Conservation (phyloP, 2,888 invertebrate genomes). For the Barypeithes pellucidus region DNA sequence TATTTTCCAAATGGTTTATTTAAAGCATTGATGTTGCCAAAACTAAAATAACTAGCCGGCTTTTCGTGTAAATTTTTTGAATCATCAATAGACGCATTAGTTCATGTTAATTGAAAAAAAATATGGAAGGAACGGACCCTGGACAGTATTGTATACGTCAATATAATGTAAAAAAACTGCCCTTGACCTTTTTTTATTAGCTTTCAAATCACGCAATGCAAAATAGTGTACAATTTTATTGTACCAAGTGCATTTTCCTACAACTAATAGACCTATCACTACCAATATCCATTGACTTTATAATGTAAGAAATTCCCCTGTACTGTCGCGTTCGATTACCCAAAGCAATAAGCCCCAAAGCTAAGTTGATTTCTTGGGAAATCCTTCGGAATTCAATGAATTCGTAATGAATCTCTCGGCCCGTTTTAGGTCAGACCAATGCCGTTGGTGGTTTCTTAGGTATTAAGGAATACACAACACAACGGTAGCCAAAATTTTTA, state of each 20-base stretch:
- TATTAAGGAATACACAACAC: not conserved
- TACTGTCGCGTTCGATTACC: constrained; percentile 7
- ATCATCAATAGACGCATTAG: not conserved
- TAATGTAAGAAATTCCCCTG: constrained; percentile 1
- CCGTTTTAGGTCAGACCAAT: constrained; percentile 6
- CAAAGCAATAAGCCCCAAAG: not conserved
- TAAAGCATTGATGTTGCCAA: not conserved
- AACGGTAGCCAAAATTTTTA: too few species aligned
- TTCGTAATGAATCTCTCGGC: constrained; percentile 10
- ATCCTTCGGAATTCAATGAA: constrained; percentile 21
- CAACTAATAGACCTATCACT: not conserved
- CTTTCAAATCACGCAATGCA: too few species aligned
- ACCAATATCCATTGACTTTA: not conserved
- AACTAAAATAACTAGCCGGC: constrained; percentile 7
- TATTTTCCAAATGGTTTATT: not conserved
- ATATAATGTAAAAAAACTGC: too few species aligned
- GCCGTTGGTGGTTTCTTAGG: not conserved
- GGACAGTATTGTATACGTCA: too few species aligned
- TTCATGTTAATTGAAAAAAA: not conserved
- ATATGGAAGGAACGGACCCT: too few species aligned
- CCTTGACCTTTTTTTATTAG: too few species aligned
- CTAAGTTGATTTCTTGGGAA: constrained; percentile 14
- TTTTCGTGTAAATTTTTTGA: not conserved
- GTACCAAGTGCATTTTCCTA: not conserved
- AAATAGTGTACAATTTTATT: too few species aligned